Base-by-base conservation (phyloP, 2,113 vertebrate species). In the Marmota flaviventris region DNA sequence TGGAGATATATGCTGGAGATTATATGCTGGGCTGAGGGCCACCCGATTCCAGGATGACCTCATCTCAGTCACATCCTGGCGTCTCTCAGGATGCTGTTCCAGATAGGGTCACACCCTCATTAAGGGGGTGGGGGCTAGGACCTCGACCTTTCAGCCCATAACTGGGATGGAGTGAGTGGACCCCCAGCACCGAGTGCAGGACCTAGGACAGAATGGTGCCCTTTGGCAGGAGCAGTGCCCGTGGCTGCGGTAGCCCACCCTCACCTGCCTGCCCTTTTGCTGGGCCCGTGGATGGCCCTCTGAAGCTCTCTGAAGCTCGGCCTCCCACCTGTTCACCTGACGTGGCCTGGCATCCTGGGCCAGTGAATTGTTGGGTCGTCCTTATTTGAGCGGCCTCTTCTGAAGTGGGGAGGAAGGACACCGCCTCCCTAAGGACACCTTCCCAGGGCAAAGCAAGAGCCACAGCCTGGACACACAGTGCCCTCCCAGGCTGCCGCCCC, bases 171-270 rank as follows among this genome's bases (percentile, higher is more conserved):
- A 27, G 39, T 45, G 8, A 32, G 53, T 90, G n/a, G 48, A 72
- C 13, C 6, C n/a, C 0, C 8, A 51, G n/a, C 42, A 0, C 0
- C 7, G 61, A 56, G 22, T 11, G 3, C 1, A 67, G 82, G 70
- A 56, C 4, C 0, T 9, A 16, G 42, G 85, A 18, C 8, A 11
- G 25, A 77, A 5, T 4, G 1, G 37, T 1, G 17, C n/a, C 27
- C 10, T 27, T 9, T 3, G 34, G 0, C 2, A 0, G 13, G 11
- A 29, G 45, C 29, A 22, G 7, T 7, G 27, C 9, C 37, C 67
- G 58, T 2, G 10, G 2, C 5, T 3, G 16, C 7, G 32, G 14
- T 70, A 34, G 14, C 63, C 8, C 13, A 13, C 51, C 32, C 1
- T 84, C 32, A 5, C 37, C 3, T 17, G 92, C 45, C 16, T 0